phyloP scores from a whole-genome alignment of 1,140 invertebrate species.

The Anastrepha obliqua region DNA sequence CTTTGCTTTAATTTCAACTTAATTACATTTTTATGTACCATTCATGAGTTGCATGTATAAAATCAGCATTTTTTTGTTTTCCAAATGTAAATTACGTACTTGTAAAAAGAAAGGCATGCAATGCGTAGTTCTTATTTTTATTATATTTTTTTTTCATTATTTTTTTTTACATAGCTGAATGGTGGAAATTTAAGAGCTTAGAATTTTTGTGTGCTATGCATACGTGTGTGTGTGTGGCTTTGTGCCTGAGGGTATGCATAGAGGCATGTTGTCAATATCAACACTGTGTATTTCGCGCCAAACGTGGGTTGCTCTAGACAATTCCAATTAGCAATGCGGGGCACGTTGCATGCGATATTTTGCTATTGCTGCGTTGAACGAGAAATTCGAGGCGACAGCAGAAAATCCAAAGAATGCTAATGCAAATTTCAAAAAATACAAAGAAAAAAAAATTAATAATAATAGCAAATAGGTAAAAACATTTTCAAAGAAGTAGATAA shows the following conservation, averaged over 20 bases:
- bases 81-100: too few relatives aligned
- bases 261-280: neutral
- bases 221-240: neutral
- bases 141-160: too few relatives aligned
- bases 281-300: neutral
- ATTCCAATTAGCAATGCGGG: neutral
- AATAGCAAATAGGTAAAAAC: neutral
- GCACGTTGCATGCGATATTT: neutral
- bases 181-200: neutral
- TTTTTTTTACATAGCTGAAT: too few relatives aligned
- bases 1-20: neutral
- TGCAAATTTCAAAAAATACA: neutral
- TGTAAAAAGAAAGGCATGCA: too few relatives aligned
- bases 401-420: neutral
- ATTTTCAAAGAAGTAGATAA: too few relatives aligned
- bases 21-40: neutral
- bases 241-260: too few relatives aligned
- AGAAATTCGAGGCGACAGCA: neutral
- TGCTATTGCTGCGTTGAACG: neutral
- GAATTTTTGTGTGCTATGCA: neutral
- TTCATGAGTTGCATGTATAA: neutral
- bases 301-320: neutral
- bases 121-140: too few relatives aligned
- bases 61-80: too few relatives aligned
- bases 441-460: neutral